These are phyloP conservation scores for Rhadina sibilatrix DNA, from an alignment of 2,113 vertebrate genomes.

Conservation along the genomic window DNA sequence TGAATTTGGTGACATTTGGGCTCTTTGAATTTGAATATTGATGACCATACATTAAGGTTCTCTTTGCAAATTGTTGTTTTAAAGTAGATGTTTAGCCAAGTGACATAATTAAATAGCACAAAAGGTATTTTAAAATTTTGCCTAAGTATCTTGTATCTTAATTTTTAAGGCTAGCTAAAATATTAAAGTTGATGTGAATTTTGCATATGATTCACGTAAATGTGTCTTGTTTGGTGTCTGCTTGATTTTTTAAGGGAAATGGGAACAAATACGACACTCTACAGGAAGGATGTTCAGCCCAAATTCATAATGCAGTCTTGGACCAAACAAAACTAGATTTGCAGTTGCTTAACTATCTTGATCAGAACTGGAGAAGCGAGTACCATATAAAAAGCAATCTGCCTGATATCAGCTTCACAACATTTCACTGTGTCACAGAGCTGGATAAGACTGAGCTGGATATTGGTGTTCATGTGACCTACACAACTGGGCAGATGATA, in stretches of 20 bases:
- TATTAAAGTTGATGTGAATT: not conserved
- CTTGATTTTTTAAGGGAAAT: conserved; percentile 72
- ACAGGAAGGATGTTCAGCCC: conserved; percentile 85
- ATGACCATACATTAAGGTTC: not conserved
- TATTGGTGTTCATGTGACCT: conserved; percentile 88
- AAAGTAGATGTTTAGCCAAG: not conserved
- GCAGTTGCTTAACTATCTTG: conserved; percentile 85
- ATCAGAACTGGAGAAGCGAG: conserved; percentile 87
- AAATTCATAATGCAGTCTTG: conserved; percentile 87
- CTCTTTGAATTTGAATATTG: not conserved
- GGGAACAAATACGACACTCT: conserved; percentile 70
- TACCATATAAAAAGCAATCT: conserved; percentile 81
- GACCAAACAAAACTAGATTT: conserved; percentile 83
- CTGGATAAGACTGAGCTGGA: conserved; percentile 85
- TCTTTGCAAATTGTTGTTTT: not conserved
- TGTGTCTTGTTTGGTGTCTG: not conserved
- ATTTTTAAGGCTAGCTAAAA: not conserved
- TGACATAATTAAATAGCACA: not conserved
- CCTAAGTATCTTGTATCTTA: not conserved
- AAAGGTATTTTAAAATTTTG: not conserved
- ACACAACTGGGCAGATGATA: conserved; percentile 82
- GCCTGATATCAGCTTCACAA: conserved; percentile 91
- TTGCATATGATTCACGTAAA: not conserved
- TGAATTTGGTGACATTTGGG: not conserved
- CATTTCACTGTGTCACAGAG: conserved; percentile 78